Evolutionary conservation across 1,140 invertebrate species (phyloP).

Genomic region (Eupristina koningsbergeri): DNA sequence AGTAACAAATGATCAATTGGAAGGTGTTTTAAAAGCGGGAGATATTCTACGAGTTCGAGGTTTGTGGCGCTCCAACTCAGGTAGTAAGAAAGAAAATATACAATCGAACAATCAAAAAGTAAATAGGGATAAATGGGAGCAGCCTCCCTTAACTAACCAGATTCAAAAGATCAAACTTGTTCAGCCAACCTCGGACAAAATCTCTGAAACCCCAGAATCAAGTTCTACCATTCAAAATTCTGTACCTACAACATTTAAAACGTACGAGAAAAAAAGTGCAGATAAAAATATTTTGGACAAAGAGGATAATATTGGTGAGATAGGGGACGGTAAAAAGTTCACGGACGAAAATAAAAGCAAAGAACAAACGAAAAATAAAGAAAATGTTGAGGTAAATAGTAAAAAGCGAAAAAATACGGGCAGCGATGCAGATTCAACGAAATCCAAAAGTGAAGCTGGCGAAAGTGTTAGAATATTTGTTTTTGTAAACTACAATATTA

Average conservation of each 20-base stretch:
- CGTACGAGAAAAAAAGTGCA: conserved; percentile 59
- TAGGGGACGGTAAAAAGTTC: conserved; percentile 55
- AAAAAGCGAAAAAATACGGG: conserved; percentile 64
- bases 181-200: conserved; percentile 65
- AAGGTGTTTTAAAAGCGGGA: conserved; percentile 84
- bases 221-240: conserved; percentile 24
- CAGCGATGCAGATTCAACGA: conserved; percentile 67
- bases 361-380: conserved; percentile 67
- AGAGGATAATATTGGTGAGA: conserved; percentile 43
- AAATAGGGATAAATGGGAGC: conserved; percentile 64
- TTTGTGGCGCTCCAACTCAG: conserved; percentile 72
- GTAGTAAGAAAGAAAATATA: conserved; percentile 74
- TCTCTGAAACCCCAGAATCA: conserved; percentile 50
- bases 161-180: conserved; percentile 71
- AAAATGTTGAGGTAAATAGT: conserved; percentile 63
- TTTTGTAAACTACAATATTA: background rate
- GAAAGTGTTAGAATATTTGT: conserved; percentile 62
- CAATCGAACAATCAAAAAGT: conserved; percentile 69
- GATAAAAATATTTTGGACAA: conserved; percentile 53
- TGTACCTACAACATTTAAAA: conserved; percentile 45
- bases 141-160: conserved; percentile 62
- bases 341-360: conserved; percentile 57
- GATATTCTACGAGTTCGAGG: conserved; percentile 85
- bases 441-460: conserved; percentile 67
- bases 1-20: conserved; percentile 86